Base-by-base conservation (phyloP, 30 jellyfish, hydroid and myxozoan species). In the Hydra vulgaris region DNA sequence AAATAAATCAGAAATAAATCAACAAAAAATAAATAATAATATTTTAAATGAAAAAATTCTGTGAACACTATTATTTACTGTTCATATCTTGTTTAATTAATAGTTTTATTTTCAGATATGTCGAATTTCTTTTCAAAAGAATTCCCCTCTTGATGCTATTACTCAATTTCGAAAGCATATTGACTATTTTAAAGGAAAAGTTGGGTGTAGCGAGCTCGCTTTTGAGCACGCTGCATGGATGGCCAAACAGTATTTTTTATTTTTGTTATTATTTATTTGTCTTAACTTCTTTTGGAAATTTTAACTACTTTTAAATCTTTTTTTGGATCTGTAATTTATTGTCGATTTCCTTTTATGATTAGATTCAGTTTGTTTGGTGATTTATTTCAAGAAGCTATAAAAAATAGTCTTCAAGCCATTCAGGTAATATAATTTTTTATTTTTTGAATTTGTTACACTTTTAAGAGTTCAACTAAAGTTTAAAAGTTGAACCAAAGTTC, bases 151-250 rank as follows among this genome's bases (percentile, higher is more conserved):
- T n/a, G 97, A 90, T 78, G 97, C 97, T 20, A 90, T 90, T 26
- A 79, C 95, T 0, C 97, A 90, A 53, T 86, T 90, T 71, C 84
- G 97, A 52, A 90, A 90, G 74, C 95, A 90, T 76, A 90, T 90
- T 61, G 97, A 90, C 73, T 86, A 75, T 71, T 90, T 90, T 79
- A 90, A 90, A 78, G 19, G 87, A 15, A 90, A 86, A 71, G 74
- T 81, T 70, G 97, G 97, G 5, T 71, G 79, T 21, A 66, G 81
- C 21, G 95, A 86, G 25, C 83, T 90, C 25, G 77, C 77, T 8
- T 90, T 90, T 79, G 97, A 90, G 73, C 97, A 90, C 26, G 86
- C 90, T 1, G 95, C 96, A 0, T 90, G 97, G 97, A 86, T 90
- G 97, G 97, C 95, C 19, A 82, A 86, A 80, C 97, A 90, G 97